Evolutionary conservation across 2,888 invertebrate genomes (phyloP), one percentile per base, ranked within the genome.

Genomic region (Nephrotoma appendiculata): DNA sequence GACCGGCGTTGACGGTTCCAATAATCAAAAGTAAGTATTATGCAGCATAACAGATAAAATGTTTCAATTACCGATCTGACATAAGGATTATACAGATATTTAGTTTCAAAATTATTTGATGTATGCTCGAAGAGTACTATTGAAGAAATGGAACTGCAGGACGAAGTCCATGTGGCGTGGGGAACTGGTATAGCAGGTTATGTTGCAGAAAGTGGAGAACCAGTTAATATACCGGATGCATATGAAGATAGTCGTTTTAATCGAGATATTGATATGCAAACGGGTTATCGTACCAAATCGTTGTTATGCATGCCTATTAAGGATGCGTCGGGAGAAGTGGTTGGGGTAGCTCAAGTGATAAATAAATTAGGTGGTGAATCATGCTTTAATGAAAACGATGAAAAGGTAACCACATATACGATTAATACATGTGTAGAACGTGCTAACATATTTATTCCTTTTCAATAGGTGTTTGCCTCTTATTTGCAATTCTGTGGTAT

Each of bases 401-500:
- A 98, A 93, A 92, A 92, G 91, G 92, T 92, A 89, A 57, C 6
- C 52, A 57, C 6, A 12, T 52, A 52, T 0, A n/a, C 48, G 48
- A 11, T n/a, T 52, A 52, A 15, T 57, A 57, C 6, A 57, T 31
- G 31, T 31, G 2, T 31, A 31, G 31, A 31, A 31, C 31, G 31
- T 31, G 2, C 31, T 31, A 31, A 86, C 4, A 45, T 19, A 9
- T 15, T 31, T 86, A 52, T 0, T 31, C 31, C 12, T 3, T 87
- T 31, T 52, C 86, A 86, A 2, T 94, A 96, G 91, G 95, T 98
- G 87, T 98, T 98, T 92, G 93, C 96, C 87, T 95, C 97, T 89
- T 98, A 98, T 93, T 94, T 98, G 88, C 98, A 98, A 92, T 98
- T 98, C 92, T 98, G 98, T 92, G 98, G 98, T 88, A 98, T 98